These are phyloP conservation scores for Spheniscus humboldti DNA, from an alignment of 2,797 vertebrate genomes.

Conservation along the genomic window DNA sequence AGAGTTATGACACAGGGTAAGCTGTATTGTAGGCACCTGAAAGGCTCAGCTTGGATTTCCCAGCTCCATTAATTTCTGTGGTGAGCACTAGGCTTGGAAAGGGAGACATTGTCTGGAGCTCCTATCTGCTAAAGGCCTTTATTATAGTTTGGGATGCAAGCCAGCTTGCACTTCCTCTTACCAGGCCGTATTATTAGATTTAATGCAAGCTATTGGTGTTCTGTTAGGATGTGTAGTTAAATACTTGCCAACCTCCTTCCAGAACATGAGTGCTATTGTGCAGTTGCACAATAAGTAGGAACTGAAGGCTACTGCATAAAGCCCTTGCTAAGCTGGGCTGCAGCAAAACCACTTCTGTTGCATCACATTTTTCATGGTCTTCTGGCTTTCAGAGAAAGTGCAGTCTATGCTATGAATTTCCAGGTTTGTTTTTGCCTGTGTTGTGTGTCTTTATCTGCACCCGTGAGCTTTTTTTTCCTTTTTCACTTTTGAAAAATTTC, in stretches of 20 bases:
- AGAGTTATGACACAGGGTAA: neutral
- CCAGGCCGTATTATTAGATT: neutral
- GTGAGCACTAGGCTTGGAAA: neutral
- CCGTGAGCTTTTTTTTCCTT: neutral
- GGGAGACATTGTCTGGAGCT: neutral
- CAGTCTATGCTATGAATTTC: neutral
- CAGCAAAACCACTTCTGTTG: neutral
- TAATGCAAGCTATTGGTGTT: neutral
- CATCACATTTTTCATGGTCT: neutral
- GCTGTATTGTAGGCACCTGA: neutral
- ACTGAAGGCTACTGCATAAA: neutral
- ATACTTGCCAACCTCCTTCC: neutral
- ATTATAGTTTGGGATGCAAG: neutral
- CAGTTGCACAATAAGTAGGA: neutral
- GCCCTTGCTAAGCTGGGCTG: neutral
- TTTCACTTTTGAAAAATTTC: neutral
- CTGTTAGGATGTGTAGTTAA: neutral
- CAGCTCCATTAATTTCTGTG: neutral
- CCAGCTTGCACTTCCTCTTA: neutral
- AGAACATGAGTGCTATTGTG: neutral
- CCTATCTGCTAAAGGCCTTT: neutral
- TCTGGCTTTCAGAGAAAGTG: neutral
- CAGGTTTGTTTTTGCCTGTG: neutral
- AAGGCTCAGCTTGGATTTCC: neutral
- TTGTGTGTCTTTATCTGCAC: neutral